phyloP scores from a whole-genome alignment of 53 echinoderm and acorn worm species.

The Hippasteria phrygiana region DNA sequence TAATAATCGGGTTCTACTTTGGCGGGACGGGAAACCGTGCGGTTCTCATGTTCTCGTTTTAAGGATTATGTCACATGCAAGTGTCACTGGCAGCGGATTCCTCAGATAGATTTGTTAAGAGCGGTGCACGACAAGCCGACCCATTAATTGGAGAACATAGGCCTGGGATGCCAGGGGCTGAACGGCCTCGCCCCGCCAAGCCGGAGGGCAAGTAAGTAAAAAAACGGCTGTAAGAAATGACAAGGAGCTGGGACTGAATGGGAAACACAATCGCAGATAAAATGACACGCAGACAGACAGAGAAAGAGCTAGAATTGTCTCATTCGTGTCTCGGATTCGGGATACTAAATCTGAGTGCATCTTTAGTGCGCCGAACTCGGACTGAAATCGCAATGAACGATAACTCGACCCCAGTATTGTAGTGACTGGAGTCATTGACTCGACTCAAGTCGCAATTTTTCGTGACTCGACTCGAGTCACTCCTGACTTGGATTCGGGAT shows the following conservation, averaged over 20 bases:
- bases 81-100: conserved; percentile 37
- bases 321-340: no score
- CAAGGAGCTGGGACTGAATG: background rate
- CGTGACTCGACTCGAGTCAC: no score
- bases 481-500: no score
- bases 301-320: no score
- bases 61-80: conserved; percentile 49
- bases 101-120: conserved; percentile 34
- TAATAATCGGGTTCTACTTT: background rate
- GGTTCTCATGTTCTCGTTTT: conserved; percentile 20
- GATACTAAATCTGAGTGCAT: no score
- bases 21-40: background rate
- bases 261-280: no score
- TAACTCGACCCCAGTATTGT: no score
- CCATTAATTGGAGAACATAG: conserved; percentile 31
- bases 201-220: background rate
- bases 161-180: background rate
- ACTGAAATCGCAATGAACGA: no score
- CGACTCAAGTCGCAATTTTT: no score
- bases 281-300: no score
- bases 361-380: no score
- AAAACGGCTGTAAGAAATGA: background rate
- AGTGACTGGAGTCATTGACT: no score
- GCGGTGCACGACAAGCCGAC: conserved; percentile 10
- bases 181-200: background rate